Evolutionary conservation across 2,797 vertebrate genomes (phyloP), one percentile per base, ranked within the genome.

Genomic region (Chrysocyon brachyurus): DNA sequence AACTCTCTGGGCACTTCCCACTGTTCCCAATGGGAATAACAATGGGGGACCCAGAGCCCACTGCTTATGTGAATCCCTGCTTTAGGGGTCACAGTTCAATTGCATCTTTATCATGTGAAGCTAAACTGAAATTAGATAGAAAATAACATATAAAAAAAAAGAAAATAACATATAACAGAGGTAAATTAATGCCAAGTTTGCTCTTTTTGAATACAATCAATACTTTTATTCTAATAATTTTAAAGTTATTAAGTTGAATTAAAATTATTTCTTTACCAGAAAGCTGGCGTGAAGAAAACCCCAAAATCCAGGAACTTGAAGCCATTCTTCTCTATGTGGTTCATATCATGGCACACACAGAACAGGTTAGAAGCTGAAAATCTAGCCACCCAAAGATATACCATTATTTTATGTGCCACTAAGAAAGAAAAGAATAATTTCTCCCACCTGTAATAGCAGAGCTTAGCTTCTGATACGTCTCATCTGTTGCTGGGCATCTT

Each of bases 191-290:
- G 33, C 19, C 54, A 68, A 90, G 1, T 26, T 70, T 87, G 9
- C 6, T 72, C 28, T 87, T 81, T 83, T 40, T 54, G 12, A 89
- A 84, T 36, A 40, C 5, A 68, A 85, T 40, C 81, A 91, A 88
- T 72, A 92, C 0, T 85, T 19, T 16, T 56, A 52, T 73, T 90
- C 28, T 83, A 56, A 66, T 82, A 28, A 88, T 78, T 81, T 88
- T 72, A 36, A 93, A 91, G 72, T 26, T 82, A 59, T 92, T 54
- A 83, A 75, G 40, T 84, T 84, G 33, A 94, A 73, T 57, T 85
- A 40, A 63, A 87, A 66, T 92, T 70, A 40, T 91, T 79, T 90
- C 16, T 77, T 87, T 72, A 75, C 9, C 12, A 89, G 75, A 59
- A 94, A 64, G 1, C 10, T 91, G 28, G 11, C 75, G 64, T 49